Base-by-base conservation (phyloP, 2,888 invertebrate genomes). In the Clistopyga incitator region DNA sequence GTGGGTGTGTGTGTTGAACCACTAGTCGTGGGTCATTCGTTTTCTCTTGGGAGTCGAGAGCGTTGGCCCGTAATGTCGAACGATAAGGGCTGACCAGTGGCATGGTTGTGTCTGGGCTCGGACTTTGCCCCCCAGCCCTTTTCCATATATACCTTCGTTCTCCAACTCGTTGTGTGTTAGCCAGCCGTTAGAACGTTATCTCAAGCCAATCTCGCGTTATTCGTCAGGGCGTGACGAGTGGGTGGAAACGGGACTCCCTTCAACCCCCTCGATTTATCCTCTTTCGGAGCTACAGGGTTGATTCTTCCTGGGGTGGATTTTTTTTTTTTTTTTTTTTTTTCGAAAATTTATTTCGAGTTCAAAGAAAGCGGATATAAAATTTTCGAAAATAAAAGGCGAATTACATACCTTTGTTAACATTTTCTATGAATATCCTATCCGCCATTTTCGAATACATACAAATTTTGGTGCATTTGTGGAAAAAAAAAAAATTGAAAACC, bases 221-320 rank as follows among this genome's bases (percentile, higher is more conserved):
- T 89, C 88, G 82, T 89, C 89, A 87, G 87, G 74, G 85, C 86
- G 88, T 89, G 88, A 89, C 89, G 89, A 88, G 88, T 89, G 87
- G 87, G 88, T 89, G 88, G 86, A 88, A 70, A 61, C 77, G 68
- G 38, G 50, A 76, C 68, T 80, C 64, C 79, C 76, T 70, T 29
- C 20, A 68, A 61, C 47, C 80, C 74, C 54, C 84, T 61, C 80
- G 64, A 81, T 84, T 80, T 77, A 68, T 80, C 72, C 61, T 78
- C 77, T 75, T 59, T 25, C n/a, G 29, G 15, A 13, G 4, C 2
- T 29, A 3, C 23, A 23, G 8, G 6, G 54, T 15, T 25, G 23
- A 54, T 56, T 29, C 29, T 59, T 59, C 1, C 1, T 13, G n/a
- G n/a, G n/a, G n/a, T n/a, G n/a, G n/a, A n/a, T n/a, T n/a, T n/a